These are phyloP conservation scores for Sinella curviseta DNA, from an alignment of 1,140 invertebrate species.

Conservation along the genomic window DNA sequence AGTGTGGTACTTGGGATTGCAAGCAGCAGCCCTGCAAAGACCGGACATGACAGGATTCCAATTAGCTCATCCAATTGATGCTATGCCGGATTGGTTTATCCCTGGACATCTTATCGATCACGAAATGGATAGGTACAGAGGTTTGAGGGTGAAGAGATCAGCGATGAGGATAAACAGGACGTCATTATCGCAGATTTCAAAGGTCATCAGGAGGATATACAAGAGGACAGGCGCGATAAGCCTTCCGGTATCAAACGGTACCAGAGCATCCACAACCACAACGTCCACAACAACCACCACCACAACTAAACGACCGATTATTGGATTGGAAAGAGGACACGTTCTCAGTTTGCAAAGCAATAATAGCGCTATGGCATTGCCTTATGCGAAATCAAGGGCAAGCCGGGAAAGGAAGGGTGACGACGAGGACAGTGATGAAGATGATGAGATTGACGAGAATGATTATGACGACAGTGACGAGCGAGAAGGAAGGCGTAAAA, in stretches of 20 bases:
- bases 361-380: neutral
- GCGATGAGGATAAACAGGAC: neutral
- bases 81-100: conserved; percentile 24
- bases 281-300: no score
- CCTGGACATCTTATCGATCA: neutral
- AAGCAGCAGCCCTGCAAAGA: neutral
- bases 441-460: neutral
- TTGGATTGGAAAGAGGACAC: no score
- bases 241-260: no score
- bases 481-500: neutral
- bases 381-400: neutral
- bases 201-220: conserved; percentile 17
- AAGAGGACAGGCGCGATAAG: conserved; percentile 18
- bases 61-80: conserved; percentile 26
- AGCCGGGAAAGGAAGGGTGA: neutral
- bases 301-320: no score
- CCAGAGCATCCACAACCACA: no score
- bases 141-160: neutral
- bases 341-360: neutral
- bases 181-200: neutral
- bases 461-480: neutral
- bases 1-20: conserved; percentile 30
- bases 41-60: conserved; percentile 19
- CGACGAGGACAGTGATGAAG: neutral
- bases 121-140: neutral